Base-by-base conservation (phyloP, 2,113 vertebrate species). In the Ascaphus truei region DNA sequence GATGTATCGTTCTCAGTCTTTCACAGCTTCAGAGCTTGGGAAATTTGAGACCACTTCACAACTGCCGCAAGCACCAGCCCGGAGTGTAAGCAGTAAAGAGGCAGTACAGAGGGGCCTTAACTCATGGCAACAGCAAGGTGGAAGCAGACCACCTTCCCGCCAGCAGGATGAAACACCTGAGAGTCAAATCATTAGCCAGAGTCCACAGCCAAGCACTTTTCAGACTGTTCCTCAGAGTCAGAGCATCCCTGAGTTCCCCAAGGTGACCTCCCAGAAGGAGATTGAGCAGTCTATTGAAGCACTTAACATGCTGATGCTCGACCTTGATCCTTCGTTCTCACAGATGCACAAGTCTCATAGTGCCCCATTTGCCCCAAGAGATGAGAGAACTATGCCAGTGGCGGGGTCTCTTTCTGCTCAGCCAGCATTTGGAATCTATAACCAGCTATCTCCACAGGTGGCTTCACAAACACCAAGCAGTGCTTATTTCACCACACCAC, bases 241-340 rank as follows among this genome's bases (percentile, higher is more conserved):
- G 23, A 91, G 92, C 80, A 92, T 98, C 75, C 95, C 96, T 0
- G 94, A 95, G 43, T 97, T 95, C 68, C 94, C 94, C 0, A 81
- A 86, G 12, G 89, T 89, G 0, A 90, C 93, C 37, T 98, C 96
- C 26, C 94, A 91, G 71, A 88, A 85, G 75, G 97, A 99, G 83
- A 98, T 99, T 0, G 94, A 99, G 76, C 92, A 96, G 79, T 99
- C 97, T 20, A 98, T 99, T 0, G 95, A 99, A 82, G 86, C 94
- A 1, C 93, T 99, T 1, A 96, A 98, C 47, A 91, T 96, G 77
- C 93, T 99, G 15, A 98, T 99, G 96, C 76, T 95, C 73, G 94
- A 97, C 73, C 84, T 99, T 6, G 91, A 95, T 2, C 86, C 91
- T 0, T 72, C 88, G 0, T 73, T 73, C 10, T 77, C 85, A 0